Base-by-base conservation (phyloP, 2,888 invertebrate genomes). In the Heliconius charithonia region DNA sequence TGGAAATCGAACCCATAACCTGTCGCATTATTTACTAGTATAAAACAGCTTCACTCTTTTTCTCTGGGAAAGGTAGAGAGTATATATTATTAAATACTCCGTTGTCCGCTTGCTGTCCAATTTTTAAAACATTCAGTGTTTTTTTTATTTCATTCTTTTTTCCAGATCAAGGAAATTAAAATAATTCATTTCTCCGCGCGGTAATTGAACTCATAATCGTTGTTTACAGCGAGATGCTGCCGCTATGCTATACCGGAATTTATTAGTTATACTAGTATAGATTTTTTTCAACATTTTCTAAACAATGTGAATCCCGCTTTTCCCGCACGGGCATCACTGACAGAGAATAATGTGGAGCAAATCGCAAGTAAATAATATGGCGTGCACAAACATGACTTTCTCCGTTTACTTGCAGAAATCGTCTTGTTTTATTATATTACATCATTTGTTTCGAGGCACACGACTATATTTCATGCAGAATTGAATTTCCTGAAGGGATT, bases 401-500 rank as follows among this genome's bases (percentile, higher is more conserved):
- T 67, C 66, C 22, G 37, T 25, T 27, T 66, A 67, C 59, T 25
- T 29, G 2, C 22, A 25, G 66, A 73, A 77, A 65, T 69, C n/a
- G 19, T 16, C 59, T n/a, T 29, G 29, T 69, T 41, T 45, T 74
- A 74, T 45, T 78, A 25, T 69, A 74, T 62, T 69, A 72, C 74
- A 27, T 62, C 29, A 74, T 74, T 69, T 78, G 74, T 62, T 72
- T 77, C 70, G 29, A 69, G 62, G 27, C 29, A 67, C 25, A 69
- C 45, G 74, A 74, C 74, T 62, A 77, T 73, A 27, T 74, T 74
- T 78, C 59, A n/a, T 37, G 65, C 32, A 75, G 32, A 66, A 78
- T 66, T 74, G 74, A 69, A 78, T 67, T 78, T 74, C 62, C 78
- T 59, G 45, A 74, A 74, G 67, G 74, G 56, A 41, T 78, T 62